These are phyloP conservation scores for Gallinago stenura DNA, from an alignment of 2,797 vertebrate genomes.

Conservation along the genomic window DNA sequence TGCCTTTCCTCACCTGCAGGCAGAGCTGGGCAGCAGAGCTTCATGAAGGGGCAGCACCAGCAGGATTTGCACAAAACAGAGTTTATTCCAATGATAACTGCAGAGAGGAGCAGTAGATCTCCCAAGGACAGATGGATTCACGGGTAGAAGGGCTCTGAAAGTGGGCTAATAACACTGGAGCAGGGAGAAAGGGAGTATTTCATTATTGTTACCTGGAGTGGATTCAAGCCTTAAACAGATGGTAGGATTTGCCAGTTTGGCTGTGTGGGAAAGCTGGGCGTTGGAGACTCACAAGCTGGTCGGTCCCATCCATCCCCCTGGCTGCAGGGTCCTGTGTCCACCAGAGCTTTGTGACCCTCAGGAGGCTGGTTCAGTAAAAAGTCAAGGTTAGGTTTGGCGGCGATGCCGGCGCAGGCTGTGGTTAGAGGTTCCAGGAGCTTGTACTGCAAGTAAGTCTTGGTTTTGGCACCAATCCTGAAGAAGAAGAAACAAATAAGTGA, in stretches of 20 bases:
- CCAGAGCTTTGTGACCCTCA: neutral
- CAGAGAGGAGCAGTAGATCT: neutral
- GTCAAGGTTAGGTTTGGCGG: neutral
- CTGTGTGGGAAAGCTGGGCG: too few relatives aligned
- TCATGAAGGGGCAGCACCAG: neutral
- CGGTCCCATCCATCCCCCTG: neutral
- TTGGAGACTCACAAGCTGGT: neutral
- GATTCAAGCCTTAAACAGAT: neutral
- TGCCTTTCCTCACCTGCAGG: neutral
- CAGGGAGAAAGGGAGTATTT: neutral
- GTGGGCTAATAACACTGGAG: neutral
- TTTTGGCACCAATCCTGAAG: neutral
- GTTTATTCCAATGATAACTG: neutral
- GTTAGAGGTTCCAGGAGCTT: neutral
- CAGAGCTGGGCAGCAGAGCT: neutral
- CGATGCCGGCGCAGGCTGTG: neutral
- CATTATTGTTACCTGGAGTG: neutral
- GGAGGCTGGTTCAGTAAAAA: neutral
- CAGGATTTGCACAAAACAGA: neutral
- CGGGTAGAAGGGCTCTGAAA: neutral
- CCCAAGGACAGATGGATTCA: neutral
- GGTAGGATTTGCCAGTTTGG: neutral
- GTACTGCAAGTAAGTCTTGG: neutral
- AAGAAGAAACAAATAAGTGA: neutral
- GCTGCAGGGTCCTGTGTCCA: neutral